A percentile compares a stretch with the other conserved stretches of the same genome.
phyloP scores from a whole-genome alignment of 2,113 vertebrate species.

The Catharus fuscescens region DNA sequence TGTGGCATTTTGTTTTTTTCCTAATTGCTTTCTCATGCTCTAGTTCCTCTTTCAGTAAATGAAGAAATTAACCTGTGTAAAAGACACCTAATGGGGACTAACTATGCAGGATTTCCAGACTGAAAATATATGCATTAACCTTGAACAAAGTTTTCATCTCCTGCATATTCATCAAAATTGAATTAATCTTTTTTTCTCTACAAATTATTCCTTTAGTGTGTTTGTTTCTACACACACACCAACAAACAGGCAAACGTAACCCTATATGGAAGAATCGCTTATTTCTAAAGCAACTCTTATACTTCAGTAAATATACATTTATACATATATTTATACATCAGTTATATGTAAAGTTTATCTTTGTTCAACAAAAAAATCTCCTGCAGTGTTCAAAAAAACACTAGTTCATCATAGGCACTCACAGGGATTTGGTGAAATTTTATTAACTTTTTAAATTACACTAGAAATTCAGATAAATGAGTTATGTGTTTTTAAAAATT shows the following conservation, averaged over 20 bases:
- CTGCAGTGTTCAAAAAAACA: background rate
- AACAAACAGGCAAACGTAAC: background rate
- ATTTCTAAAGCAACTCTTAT: background rate
- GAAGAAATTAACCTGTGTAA: background rate
- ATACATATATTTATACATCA: background rate
- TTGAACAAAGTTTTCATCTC: background rate
- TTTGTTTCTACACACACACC: background rate
- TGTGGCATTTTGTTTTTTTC: background rate
- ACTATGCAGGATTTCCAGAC: background rate
- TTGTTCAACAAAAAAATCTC: background rate
- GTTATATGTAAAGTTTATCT: background rate
- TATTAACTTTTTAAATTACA: background rate
- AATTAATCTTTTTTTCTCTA: background rate
- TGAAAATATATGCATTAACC: background rate
- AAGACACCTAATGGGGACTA: background rate
- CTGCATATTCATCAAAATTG: background rate
- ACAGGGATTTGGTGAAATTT: background rate
- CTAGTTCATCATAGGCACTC: background rate
- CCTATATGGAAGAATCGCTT: background rate
- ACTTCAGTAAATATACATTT: background rate
- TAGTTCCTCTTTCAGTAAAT: background rate
- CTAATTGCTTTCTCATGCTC: background rate
- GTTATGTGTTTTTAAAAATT: background rate
- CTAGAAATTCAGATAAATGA: background rate
- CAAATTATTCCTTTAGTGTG: background rate